Conservation (phyloP, 2,113 vertebrate genomes). For the Daboia siamensis region DNA sequence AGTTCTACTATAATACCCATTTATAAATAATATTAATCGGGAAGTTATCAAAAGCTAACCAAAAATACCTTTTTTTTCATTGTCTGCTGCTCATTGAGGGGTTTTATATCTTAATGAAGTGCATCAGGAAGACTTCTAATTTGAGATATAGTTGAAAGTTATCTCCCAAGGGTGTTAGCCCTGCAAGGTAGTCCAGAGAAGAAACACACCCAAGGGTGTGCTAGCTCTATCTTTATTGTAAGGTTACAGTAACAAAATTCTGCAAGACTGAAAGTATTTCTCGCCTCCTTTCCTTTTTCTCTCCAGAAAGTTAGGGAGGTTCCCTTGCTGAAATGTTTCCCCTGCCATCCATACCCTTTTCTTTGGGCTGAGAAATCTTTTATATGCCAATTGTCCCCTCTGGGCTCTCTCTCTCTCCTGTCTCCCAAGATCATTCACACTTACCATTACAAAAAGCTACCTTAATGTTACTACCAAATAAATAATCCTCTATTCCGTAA, state of each 20-base stretch:
- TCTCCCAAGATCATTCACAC: background rate
- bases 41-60: background rate
- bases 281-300: background rate
- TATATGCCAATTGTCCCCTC: background rate
- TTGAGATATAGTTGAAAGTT: background rate
- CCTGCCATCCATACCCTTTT: background rate
- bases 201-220: background rate
- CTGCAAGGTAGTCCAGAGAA: background rate
- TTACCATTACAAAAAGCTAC: background rate
- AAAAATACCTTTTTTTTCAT: background rate
- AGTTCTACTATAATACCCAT: background rate
- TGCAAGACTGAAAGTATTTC: background rate
- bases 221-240: background rate
- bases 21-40: background rate
- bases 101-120: background rate
- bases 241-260: background rate
- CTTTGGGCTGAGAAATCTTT: background rate
- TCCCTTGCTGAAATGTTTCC: background rate
- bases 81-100: background rate
- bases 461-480: background rate
- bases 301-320: background rate
- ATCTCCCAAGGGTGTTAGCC: background rate
- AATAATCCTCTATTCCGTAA: background rate
- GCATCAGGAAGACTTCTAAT: constrained; percentile 12
- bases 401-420: background rate